These are phyloP conservation scores for Pseudachorutes palmiensis DNA, from an alignment of 1,140 invertebrate species.

Conservation along the genomic window DNA sequence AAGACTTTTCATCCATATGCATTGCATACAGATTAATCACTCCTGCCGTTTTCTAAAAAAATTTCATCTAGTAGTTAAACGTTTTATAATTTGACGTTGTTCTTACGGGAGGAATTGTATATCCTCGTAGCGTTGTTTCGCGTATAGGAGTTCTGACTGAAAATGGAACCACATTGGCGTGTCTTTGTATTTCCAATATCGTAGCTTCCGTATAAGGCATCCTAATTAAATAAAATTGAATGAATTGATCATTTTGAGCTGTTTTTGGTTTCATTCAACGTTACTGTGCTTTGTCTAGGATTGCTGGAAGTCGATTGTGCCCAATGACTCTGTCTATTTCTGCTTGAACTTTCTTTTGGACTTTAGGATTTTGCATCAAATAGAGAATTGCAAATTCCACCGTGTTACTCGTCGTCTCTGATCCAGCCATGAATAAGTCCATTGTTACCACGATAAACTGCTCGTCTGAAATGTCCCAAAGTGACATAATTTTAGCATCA, in stretches of 20 bases:
- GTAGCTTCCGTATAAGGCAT: constrained; percentile 70
- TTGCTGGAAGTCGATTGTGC: constrained; percentile 53
- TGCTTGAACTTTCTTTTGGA: constrained; percentile 65
- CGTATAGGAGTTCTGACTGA: not conserved
- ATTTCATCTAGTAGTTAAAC: not conserved
- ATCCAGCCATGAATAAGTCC: constrained; percentile 65
- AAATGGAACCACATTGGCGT: constrained; percentile 1
- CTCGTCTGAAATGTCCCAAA: constrained; percentile 19
- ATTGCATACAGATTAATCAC: constrained; percentile 69
- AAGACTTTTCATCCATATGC: constrained; percentile 60
- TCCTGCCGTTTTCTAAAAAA: constrained; percentile 67
- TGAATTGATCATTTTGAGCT: not conserved
- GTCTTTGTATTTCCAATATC: constrained; percentile 54
- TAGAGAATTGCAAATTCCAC: constrained; percentile 68
- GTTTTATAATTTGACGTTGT: not conserved
- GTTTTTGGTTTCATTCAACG: not conserved
- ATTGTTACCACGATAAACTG: constrained; percentile 25
- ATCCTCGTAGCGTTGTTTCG: constrained; percentile 6
- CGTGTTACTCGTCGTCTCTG: constrained; percentile 69
- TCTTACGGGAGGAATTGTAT: constrained; percentile 3
- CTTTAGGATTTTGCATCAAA: constrained; percentile 62
- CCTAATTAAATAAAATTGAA: constrained; percentile 42
- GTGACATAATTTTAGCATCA: no score
- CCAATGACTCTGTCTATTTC: constrained; percentile 71
- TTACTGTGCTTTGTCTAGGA: constrained; percentile 41